phyloP scores from a whole-genome alignment of 2,888 invertebrate species.

The Nomada flava region DNA sequence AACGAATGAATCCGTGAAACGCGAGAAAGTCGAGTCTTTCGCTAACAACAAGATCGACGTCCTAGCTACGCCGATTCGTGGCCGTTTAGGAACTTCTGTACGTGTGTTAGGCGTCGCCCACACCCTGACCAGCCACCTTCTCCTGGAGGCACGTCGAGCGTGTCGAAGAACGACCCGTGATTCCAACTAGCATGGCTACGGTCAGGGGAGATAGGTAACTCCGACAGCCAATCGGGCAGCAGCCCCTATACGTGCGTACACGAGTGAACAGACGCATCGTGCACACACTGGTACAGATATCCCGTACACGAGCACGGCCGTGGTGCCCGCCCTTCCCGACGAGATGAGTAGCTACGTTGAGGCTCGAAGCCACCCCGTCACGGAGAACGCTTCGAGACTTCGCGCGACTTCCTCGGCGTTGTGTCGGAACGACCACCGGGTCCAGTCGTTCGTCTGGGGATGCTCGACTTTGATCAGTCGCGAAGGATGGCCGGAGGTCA shows the following conservation, averaged over 20 bases:
- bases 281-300: constrained; percentile 29
- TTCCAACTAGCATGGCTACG: constrained; percentile 66
- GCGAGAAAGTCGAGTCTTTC: constrained; percentile 40
- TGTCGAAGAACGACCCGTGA: constrained; percentile 70
- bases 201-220: constrained; percentile 67
- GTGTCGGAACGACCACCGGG: constrained; percentile 64
- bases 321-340: constrained; percentile 66
- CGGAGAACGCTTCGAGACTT: constrained; percentile 76
- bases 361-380: constrained; percentile 74
- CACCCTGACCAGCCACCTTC: constrained; percentile 24
- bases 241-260: constrained; percentile 60
- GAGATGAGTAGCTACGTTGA: constrained; percentile 71
- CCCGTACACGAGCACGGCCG: constrained; percentile 42
- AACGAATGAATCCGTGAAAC: not conserved
- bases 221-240: constrained; percentile 69
- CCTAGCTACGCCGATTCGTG: constrained; percentile 59
- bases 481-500: constrained; percentile 92
- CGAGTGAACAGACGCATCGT: constrained; percentile 38
- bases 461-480: constrained; percentile 78
- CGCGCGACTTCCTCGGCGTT: constrained; percentile 71
- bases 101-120: constrained; percentile 62
- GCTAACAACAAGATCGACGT: constrained; percentile 31
- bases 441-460: constrained; percentile 73
- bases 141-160: constrained; percentile 47
- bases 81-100: constrained; percentile 66